phyloP scores from a whole-genome alignment of 2,888 invertebrate genomes.

The Ferrisia virgata region DNA sequence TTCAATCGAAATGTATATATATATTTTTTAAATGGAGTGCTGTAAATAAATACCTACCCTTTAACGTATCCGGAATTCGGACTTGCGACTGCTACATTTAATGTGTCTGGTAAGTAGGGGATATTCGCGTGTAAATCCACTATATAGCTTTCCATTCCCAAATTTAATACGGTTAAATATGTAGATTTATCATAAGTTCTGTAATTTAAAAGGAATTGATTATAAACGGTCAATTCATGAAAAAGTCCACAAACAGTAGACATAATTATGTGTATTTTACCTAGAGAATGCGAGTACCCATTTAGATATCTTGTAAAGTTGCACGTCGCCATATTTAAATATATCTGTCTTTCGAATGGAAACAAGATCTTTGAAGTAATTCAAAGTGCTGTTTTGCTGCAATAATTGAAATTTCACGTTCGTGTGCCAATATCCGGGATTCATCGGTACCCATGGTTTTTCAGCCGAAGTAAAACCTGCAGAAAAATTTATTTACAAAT shows the following conservation, averaged over 20 bases:
- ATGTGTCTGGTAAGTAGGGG: not conserved
- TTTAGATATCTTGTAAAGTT: not conserved
- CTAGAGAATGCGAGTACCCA: slow-evolving; percentile 15
- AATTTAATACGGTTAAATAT: not conserved
- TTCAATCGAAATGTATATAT: not conserved
- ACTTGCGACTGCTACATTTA: not conserved
- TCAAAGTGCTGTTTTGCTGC: slow-evolving; percentile 46
- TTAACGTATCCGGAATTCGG: not conserved
- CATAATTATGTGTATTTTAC: not conserved
- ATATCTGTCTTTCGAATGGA: slow-evolving; percentile 53
- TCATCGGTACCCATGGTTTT: slow-evolving; percentile 66
- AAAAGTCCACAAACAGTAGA: not conserved
- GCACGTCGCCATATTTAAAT: slow-evolving; percentile 51
- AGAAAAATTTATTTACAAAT: slow-evolving; percentile 53
- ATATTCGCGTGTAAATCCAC: not conserved
- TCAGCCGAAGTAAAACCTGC: slow-evolving; percentile 58
- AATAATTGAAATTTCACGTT: slow-evolving; percentile 47
- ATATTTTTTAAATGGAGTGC: not conserved
- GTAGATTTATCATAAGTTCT: not conserved
- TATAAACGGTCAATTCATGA: not conserved
- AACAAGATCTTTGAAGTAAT: slow-evolving; percentile 47
- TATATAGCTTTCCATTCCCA: not conserved
- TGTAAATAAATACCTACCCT: not conserved
- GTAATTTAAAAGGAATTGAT: not conserved
- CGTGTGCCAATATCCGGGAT: slow-evolving; percentile 60